Conservation (phyloP, 2,113 vertebrate genomes). For the Chaetura pelagica region DNA sequence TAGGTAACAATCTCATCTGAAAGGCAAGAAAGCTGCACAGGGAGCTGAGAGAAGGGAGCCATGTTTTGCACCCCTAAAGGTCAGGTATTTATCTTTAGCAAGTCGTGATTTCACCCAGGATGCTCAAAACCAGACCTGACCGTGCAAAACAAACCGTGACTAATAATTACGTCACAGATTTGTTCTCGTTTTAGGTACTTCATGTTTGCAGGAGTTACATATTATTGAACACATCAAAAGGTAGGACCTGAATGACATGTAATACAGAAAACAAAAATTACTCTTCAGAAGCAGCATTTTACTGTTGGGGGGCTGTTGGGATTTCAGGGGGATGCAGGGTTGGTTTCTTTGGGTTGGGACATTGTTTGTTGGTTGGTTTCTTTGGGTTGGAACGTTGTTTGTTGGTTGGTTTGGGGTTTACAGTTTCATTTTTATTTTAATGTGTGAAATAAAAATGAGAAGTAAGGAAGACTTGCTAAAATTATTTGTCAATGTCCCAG, state of each 20-base stretch:
- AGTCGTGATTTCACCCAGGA: not conserved
- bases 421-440: not conserved
- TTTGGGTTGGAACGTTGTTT: not conserved
- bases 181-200: not conserved
- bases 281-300: not conserved
- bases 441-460: not conserved
- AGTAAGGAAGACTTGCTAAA: not conserved
- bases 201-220: not conserved
- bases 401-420: not conserved
- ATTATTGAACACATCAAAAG: not conserved
- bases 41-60: not conserved
- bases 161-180: not conserved
- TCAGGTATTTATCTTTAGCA: not conserved
- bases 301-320: not conserved
- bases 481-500: not conserved
- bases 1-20: slow-evolving; percentile 21
- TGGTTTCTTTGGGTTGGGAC: not conserved
- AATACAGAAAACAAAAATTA: not conserved
- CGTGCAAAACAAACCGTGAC: not conserved
- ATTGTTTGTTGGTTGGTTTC: not conserved
- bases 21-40: not conserved
- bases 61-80: not conserved
- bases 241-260: not conserved
- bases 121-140: not conserved
- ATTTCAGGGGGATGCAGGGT: not conserved